A percentile compares a stretch with the other conserved stretches of the same genome.
phyloP scores from a whole-genome alignment of 2,113 vertebrate genomes.

The Parotia lawesii region DNA sequence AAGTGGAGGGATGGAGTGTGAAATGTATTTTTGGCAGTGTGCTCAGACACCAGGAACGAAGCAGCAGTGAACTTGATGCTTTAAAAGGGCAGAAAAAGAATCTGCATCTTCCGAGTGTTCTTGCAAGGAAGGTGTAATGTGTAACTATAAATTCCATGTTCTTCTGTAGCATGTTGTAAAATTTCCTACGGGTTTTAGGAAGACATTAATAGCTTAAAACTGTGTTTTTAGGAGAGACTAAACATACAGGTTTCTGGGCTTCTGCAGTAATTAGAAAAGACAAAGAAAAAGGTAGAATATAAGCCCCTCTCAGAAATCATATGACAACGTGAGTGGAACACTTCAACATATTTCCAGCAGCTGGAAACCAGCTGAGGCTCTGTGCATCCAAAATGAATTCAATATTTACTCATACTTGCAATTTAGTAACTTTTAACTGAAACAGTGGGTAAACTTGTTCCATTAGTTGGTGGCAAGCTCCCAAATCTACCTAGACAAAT shows the following conservation, averaged over 20 bases:
- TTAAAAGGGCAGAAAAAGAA: background rate
- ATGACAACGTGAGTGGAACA: rapidly evolving
- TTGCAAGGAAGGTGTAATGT: background rate
- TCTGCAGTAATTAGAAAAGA: background rate
- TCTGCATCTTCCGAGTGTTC: background rate
- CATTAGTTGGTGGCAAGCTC: background rate
- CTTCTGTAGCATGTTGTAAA: background rate
- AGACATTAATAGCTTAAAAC: background rate
- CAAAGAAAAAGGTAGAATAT: background rate
- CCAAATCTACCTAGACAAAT: background rate
- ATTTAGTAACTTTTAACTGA: background rate
- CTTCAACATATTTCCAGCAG: background rate
- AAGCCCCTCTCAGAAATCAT: background rate
- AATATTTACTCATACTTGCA: background rate
- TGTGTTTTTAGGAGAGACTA: background rate
- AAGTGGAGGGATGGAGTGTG: background rate
- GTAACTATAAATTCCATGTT: background rate
- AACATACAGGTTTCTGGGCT: background rate
- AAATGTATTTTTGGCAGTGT: background rate
- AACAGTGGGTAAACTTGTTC: background rate
- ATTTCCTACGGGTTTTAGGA: background rate
- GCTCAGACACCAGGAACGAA: background rate
- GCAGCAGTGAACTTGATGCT: background rate
- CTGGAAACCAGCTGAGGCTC: background rate
- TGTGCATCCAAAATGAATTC: background rate